Evolutionary conservation across 2,888 invertebrate species (phyloP), one percentile per base, ranked within the genome.

Genomic region (Caradrina kadenii): DNA sequence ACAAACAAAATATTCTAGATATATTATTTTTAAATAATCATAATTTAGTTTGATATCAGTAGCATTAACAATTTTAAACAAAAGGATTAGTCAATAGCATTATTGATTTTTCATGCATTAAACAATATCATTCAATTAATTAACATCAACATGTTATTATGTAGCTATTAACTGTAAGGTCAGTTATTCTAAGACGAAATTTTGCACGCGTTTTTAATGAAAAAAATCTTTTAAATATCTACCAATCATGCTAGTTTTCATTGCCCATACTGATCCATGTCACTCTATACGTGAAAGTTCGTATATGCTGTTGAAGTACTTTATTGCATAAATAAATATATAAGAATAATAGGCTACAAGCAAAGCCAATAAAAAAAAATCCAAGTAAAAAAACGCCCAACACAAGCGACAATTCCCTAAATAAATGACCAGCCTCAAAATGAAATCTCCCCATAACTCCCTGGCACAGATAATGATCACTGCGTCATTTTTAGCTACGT

Each of bases 401-500:
- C 10, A 5, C 8, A 35, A 10, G 35, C 7, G 1, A 3, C 17
- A 39, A 52, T 6, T 42, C 15, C 45, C 15, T 8, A 11, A 53
- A 2, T 26, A 69, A 48, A 50, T 52, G 7, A 68, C 80, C 80
- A 79, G 39, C 31, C 35, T 72, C 13, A 64, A 52, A 58, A 55
- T 19, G 0, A 58, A 63, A 52, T 63, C 35, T 52, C 54, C 67
- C 59, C 19, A 10, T 10, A 22, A 52, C 42, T 21, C 13, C 15
- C 35, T 6, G n/a, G 8, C 26, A 74, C 80, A 68, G 62, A 79
- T 62, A 50, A 69, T 31, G 58, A 52, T 48, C 35, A 56, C 49
- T 58, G 69, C 76, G 82, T 84, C 82, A 82, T 76, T 67, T 42
- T 48, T 35, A 50, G 49, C 71, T 74, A 84, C 79, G 82, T 79